A percentile compares a stretch with the other conserved stretches of the same genome.
Conservation (phyloP, 2,888 invertebrate genomes). For the Dynastes grantii region DNA sequence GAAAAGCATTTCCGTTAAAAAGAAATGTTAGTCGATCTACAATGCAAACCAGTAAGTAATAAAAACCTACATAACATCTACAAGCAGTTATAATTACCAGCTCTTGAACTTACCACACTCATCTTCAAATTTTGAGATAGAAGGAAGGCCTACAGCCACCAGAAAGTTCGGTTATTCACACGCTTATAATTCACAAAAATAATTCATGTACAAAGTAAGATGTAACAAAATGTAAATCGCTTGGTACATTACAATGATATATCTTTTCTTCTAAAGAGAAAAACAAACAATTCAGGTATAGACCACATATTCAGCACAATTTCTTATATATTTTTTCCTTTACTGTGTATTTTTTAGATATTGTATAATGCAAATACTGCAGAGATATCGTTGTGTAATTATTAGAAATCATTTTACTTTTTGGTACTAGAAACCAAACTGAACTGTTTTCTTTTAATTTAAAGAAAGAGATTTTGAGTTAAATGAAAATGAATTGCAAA, state of each 20-base stretch:
- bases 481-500: too few species aligned
- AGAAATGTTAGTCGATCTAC: neutral
- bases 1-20: neutral
- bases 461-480: too few species aligned
- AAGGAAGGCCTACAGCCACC: slow-evolving; percentile 60
- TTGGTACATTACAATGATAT: neutral
- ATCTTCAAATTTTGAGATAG: slow-evolving; percentile 63
- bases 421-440: too few species aligned
- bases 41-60: neutral
- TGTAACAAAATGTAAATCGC: slow-evolving; percentile 46
- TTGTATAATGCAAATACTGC: too few species aligned
- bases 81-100: slow-evolving; percentile 16
- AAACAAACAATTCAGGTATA: too few species aligned
- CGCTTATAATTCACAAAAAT: slow-evolving; percentile 15
- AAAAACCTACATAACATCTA: slow-evolving; percentile 5
- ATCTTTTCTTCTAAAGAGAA: too few species aligned
- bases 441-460: too few species aligned
- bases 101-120: slow-evolving; percentile 59
- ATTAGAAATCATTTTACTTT: too few species aligned
- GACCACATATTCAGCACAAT: too few species aligned
- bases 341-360: too few species aligned
- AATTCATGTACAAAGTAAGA: slow-evolving; percentile 10
- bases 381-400: too few species aligned
- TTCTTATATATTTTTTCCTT: too few species aligned
- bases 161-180: slow-evolving; percentile 51